Evolutionary conservation across 2,113 vertebrate species (phyloP).

Genomic region (Podarcis cretensis): DNA sequence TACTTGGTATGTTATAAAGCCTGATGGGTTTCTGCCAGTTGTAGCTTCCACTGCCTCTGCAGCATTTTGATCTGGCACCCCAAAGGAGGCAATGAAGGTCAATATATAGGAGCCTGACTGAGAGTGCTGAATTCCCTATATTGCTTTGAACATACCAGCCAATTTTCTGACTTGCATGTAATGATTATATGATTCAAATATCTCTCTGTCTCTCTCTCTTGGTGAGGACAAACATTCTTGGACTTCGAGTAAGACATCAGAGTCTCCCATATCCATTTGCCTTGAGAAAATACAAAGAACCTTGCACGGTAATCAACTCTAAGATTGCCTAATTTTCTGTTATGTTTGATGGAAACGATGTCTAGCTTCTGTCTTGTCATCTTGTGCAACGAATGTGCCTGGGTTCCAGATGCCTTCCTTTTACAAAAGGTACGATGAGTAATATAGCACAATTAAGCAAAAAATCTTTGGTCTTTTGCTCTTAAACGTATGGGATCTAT

Average conservation of each 20-base stretch:
- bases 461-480: not conserved
- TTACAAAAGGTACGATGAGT: too few species aligned
- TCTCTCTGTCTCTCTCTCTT: constrained; percentile 15
- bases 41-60: too few species aligned
- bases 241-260: constrained; percentile 16
- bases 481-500: not conserved
- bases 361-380: too few species aligned
- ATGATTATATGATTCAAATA: too few species aligned
- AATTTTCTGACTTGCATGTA: not conserved
- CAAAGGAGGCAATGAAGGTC: not conserved
- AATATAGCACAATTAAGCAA: not conserved
- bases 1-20: too few species aligned
- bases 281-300: constrained; percentile 80
- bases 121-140: too few species aligned
- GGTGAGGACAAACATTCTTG: constrained; percentile 54
- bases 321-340: constrained; percentile 10
- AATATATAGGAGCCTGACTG: too few species aligned
- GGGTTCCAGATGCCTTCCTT: not conserved
- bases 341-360: not conserved
- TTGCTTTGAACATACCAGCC: not conserved
- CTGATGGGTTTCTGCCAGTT: not conserved
- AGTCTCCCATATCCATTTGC: constrained; percentile 69
- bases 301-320: constrained; percentile 74
- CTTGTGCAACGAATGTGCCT: not conserved
- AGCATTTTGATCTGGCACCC: too few species aligned